A percentile compares a stretch with the other conserved stretches of the same genome.
Evolutionary conservation across 2,888 invertebrate species (phyloP).

Genomic region (Nineta flava): DNA sequence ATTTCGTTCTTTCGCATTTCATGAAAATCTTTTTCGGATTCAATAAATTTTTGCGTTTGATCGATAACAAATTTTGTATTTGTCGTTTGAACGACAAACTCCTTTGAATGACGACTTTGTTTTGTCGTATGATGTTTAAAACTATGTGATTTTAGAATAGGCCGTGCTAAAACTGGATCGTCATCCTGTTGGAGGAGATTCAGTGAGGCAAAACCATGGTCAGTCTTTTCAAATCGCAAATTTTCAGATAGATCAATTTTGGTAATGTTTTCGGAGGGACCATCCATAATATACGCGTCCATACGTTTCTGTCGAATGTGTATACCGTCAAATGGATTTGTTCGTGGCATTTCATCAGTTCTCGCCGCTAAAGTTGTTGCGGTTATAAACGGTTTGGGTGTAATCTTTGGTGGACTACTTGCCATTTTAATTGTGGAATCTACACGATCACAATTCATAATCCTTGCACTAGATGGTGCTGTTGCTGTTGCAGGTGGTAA

Average conservation of each 20-base stretch:
- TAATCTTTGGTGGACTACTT: too few species aligned
- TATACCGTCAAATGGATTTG: too few species aligned
- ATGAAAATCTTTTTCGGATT: conserved; percentile 30
- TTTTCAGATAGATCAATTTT: conserved; percentile 16
- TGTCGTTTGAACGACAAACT: conserved; percentile 33
- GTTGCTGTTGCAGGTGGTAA: too few species aligned
- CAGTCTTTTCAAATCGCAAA: conserved; percentile 13
- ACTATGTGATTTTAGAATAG: conserved; percentile 55
- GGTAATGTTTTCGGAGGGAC: too few species aligned
- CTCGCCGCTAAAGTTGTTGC: too few species aligned
- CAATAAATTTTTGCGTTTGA: conserved; percentile 22
- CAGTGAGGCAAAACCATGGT: conserved; percentile 22
- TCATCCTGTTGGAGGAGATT: conserved; percentile 20
- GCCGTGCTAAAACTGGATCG: conserved; percentile 26
- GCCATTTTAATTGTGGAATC: too few species aligned
- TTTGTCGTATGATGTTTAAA: conserved; percentile 32
- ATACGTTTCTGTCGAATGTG: too few species aligned
- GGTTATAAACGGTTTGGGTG: too few species aligned
- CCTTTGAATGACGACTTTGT: conserved; percentile 31
- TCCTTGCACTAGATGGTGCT: too few species aligned
- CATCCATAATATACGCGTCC: too few species aligned
- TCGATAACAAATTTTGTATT: neutral
- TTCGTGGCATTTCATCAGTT: too few species aligned
- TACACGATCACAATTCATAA: too few species aligned
- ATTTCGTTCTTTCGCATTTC: conserved; percentile 9